Percentiles rank a stretch among this genome's conserved stretches.
Evolutionary conservation across 2,888 invertebrate species (phyloP).

Genomic region (Chymomyza procnemis): DNA sequence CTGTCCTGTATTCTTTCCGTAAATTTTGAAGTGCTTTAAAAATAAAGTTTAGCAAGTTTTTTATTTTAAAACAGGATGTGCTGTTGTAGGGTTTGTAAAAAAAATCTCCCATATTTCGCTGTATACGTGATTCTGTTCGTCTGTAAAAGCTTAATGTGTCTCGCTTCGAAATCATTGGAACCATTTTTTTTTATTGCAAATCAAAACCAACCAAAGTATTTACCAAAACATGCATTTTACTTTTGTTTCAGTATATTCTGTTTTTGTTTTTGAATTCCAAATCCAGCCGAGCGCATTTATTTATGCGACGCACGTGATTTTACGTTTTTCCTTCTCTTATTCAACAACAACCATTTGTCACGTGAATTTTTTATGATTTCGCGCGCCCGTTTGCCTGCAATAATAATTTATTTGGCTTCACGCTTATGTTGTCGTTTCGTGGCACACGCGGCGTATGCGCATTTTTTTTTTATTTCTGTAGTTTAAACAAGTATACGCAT

Average conservation of each 20-base stretch:
- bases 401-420: slow-evolving; percentile 3
- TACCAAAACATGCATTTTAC: neutral
- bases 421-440: neutral
- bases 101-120: no score
- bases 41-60: no score
- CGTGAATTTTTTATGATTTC: slow-evolving; percentile 59
- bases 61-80: no score
- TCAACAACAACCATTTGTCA: slow-evolving; percentile 58
- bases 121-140: neutral
- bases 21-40: no score
- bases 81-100: no score
- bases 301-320: slow-evolving; percentile 53
- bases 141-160: slow-evolving; percentile 46
- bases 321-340: slow-evolving; percentile 48
- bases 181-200: slow-evolving; percentile 53
- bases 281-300: slow-evolving; percentile 58
- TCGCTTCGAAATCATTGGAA: slow-evolving; percentile 61
- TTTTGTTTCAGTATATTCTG: neutral
- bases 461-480: no score
- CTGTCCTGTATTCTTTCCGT: no score
- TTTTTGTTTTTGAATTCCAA: slow-evolving; percentile 65
- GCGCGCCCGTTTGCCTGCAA: neutral
- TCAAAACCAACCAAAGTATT: neutral
- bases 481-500: no score
- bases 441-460: slow-evolving; percentile 57